Base-by-base conservation (phyloP, 2,113 vertebrate genomes). In the Motacilla tschutschensis region DNA sequence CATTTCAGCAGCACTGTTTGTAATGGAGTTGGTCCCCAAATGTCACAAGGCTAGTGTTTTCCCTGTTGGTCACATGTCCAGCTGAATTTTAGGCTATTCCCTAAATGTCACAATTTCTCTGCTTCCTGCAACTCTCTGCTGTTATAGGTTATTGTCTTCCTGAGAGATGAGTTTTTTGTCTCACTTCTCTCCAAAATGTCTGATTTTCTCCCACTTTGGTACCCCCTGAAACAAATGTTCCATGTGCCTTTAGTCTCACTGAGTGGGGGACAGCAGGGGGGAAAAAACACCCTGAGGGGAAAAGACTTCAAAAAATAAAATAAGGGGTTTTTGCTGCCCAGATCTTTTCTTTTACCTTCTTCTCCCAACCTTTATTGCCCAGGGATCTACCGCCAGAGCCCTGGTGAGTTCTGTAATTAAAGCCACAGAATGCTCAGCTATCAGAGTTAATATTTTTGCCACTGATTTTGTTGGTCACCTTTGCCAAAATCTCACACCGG, bases 221-320 rank as follows among this genome's bases (percentile, higher is more conserved):
- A 5, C 8, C 29, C 44, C 25, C 21, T 26, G 33, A 59, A 73
- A 72, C 29, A 46, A 86, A 59, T 7, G 11, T 7, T 59, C 33
- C 29, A n/a, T 6, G 17, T 35, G 9, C 50, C 64, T 78, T 74
- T 79, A 17, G 60, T 72, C 59, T 81, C 50, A 69, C 16, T 2
- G 7, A 24, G 2, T 3, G 7, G 18, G 2, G 5, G 4, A 47
- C 40, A 78, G 22, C 12, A 20, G 18, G 0, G 4, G 22, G 13
- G 1, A 17, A 20, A 62, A 55, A 28, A 7, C 8, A 64, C 21
- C 17, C 36, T 2, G 14, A 18, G 10, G 14, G 1, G 3, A 6
- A 29, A 73, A 67, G 1, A 28, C 17, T 33, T 19, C 0, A 50
- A 64, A 48, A 46, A 47, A 24, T 33, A 43, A 35, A 60, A 53